Conservation (phyloP, 2,888 invertebrate genomes). For the Gymnosoma rotundatum region DNA sequence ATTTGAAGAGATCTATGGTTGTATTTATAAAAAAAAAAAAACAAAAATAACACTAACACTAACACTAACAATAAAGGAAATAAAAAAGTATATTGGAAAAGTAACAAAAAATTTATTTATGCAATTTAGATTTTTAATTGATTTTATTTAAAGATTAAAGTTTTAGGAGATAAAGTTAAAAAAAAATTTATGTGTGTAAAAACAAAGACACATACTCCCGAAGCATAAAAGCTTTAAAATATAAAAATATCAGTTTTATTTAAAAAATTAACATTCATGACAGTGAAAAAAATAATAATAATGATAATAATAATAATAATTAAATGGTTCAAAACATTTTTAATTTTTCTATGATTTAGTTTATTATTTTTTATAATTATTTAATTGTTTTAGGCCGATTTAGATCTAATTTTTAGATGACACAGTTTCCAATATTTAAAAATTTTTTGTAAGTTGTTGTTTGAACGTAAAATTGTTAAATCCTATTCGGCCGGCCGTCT, state of each 20-base stretch:
- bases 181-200: not conserved
- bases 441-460: not conserved
- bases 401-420: too few species aligned
- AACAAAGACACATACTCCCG: too few species aligned
- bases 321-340: too few species aligned
- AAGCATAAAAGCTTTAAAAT: not conserved
- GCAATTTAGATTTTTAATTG: conserved; percentile 32
- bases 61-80: not conserved
- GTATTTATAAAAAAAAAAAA: conserved; percentile 17
- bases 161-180: conserved; percentile 1
- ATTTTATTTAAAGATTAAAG: conserved; percentile 47
- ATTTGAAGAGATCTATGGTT: conserved; percentile 38
- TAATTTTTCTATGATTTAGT: too few species aligned
- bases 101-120: not conserved
- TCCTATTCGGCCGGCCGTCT: not conserved
- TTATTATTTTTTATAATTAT: too few species aligned
- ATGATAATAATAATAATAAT: too few species aligned
- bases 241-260: too few species aligned
- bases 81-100: conserved; percentile 7
- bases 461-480: not conserved
- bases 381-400: too few species aligned
- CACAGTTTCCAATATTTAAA: too few species aligned
- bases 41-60: not conserved
- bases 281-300: too few species aligned
- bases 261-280: too few species aligned